Percentiles rank a stretch among this genome's conserved stretches.
Evolutionary conservation across 1,140 invertebrate species (phyloP).

Genomic region (Caenorhabditis remanei): DNA sequence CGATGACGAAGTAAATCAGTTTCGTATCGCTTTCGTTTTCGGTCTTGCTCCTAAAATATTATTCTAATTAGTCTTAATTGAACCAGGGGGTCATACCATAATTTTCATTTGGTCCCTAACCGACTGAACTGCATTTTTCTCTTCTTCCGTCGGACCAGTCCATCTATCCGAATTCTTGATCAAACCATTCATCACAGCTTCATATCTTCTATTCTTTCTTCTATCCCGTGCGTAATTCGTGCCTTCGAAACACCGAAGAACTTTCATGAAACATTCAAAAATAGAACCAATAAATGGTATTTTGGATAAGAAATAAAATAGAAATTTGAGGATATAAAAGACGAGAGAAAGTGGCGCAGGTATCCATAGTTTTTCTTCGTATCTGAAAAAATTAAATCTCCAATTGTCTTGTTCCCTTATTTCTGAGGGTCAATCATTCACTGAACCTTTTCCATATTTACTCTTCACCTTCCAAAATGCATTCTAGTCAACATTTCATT

Average conservation of each 20-base stretch:
- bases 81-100: background rate
- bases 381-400: background rate
- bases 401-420: background rate
- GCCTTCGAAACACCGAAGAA: constrained; percentile 1
- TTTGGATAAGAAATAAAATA: constrained; percentile 35
- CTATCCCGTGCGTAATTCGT: constrained; percentile 6
- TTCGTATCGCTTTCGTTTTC: constrained; percentile 2
- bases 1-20: background rate
- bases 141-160: constrained; percentile 17
- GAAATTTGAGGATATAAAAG: constrained; percentile 32
- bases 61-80: background rate
- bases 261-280: background rate
- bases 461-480: background rate
- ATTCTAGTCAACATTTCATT: background rate
- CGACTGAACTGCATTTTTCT: constrained; percentile 20
- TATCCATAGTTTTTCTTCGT: constrained; percentile 50
- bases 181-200: constrained; percentile 21
- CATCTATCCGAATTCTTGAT: background rate
- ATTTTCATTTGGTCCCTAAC: constrained; percentile 24
- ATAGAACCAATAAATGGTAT: background rate
- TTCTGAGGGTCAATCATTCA: too few species aligned
- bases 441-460: background rate
- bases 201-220: constrained; percentile 28
- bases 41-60: constrained; percentile 17
- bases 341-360: constrained; percentile 56